Percentiles rank a stretch among this genome's conserved stretches.
These are phyloP conservation scores for Salticus scenicus DNA, from an alignment of 2,888 invertebrate species.

Conservation along the genomic window DNA sequence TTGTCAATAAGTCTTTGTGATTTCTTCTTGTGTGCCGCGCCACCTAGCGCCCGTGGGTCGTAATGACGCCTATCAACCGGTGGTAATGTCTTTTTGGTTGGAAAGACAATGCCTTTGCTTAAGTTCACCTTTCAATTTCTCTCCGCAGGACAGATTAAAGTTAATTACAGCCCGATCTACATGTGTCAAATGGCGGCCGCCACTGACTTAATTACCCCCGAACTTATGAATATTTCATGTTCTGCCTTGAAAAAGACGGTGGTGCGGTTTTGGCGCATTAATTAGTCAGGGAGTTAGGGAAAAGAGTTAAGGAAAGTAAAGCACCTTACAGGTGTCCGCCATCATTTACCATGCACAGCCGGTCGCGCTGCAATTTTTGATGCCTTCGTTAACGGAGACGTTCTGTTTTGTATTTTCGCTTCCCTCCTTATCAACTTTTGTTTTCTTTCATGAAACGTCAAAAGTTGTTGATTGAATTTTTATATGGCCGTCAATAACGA, in stretches of 20 bases:
- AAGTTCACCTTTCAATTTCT: slow-evolving; percentile 64
- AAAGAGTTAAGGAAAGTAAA: slow-evolving; percentile 38
- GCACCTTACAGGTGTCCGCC: slow-evolving; percentile 66
- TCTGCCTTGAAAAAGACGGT: slow-evolving; percentile 48
- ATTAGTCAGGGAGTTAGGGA: slow-evolving; percentile 64
- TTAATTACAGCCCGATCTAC: slow-evolving; percentile 67
- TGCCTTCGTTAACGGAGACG: slow-evolving; percentile 15
- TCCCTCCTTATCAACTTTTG: slow-evolving; percentile 4
- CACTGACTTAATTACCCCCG: slow-evolving; percentile 67
- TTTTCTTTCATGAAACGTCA: slow-evolving; percentile 10
- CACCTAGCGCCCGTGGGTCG: slow-evolving; percentile 53
- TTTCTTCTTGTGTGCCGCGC: slow-evolving; percentile 32
- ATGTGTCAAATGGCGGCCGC: slow-evolving; percentile 58
- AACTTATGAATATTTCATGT: slow-evolving; percentile 70
- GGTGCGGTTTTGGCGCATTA: slow-evolving; percentile 46
- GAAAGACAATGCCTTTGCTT: slow-evolving; percentile 62
- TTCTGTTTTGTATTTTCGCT: slow-evolving; percentile 31
- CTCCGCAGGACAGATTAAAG: slow-evolving; percentile 63
- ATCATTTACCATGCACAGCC: slow-evolving; percentile 10
- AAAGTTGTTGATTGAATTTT: slow-evolving; percentile 60
- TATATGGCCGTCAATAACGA: slow-evolving; percentile 7
- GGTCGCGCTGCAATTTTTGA: slow-evolving; percentile 13
- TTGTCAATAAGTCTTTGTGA: slow-evolving; percentile 66
- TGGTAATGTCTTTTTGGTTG: slow-evolving; percentile 63
- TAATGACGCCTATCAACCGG: slow-evolving; percentile 59